Conservation (phyloP, 2,888 invertebrate genomes). For the Tubulanus polymorphus region DNA sequence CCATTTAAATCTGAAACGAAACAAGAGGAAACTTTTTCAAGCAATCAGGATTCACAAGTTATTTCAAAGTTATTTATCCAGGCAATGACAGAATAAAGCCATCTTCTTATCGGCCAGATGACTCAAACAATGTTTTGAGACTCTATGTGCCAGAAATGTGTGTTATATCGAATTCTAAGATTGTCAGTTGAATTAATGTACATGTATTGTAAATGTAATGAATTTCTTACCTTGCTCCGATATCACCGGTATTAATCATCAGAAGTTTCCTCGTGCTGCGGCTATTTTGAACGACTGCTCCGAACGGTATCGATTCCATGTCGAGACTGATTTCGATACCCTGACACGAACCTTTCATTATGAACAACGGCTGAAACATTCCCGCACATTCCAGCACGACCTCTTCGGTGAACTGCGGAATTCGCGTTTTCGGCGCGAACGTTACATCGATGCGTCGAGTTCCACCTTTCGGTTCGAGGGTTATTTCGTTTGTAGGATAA, state of each 20-base stretch:
- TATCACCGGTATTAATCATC: slow-evolving; percentile 60
- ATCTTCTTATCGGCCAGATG: no score
- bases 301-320: slow-evolving; percentile 57
- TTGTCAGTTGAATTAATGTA: no score
- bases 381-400: slow-evolving; percentile 57
- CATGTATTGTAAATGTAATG: no score
- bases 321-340: slow-evolving; percentile 58
- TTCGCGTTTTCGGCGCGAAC: slow-evolving; percentile 44
- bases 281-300: slow-evolving; percentile 57
- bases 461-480: slow-evolving; percentile 42
- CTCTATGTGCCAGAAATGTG: no score
- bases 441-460: slow-evolving; percentile 44
- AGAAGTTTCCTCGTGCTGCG: slow-evolving; percentile 53
- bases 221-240: slow-evolving; percentile 59
- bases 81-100: no score
- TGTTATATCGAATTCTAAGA: no score
- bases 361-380: slow-evolving; percentile 57
- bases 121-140: no score
- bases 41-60: no score
- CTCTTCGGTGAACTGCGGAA: slow-evolving; percentile 52
- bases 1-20: slow-evolving; percentile 61
- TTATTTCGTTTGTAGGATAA: slow-evolving; percentile 38
- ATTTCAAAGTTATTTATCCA: no score
- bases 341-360: slow-evolving; percentile 58
- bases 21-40: no score